These are phyloP conservation scores for Sebastes cheni DNA, from an alignment of 2,797 vertebrate species.

Conservation along the genomic window DNA sequence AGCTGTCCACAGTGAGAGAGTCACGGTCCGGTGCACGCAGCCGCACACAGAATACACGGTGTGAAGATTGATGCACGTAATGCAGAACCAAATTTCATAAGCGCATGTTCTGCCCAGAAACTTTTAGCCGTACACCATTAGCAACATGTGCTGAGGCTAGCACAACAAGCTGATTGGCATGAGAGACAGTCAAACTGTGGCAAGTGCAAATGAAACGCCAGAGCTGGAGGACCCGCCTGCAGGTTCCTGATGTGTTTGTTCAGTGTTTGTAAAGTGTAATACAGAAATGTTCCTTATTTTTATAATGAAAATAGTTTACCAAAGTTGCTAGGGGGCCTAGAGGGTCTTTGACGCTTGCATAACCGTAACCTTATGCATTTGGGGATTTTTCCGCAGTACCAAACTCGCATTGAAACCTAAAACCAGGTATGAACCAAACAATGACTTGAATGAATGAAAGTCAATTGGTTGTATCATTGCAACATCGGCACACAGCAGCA, in stretches of 20 bases:
- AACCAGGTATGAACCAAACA: neutral
- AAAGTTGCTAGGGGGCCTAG: neutral
- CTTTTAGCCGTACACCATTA: neutral
- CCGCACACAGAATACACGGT: neutral
- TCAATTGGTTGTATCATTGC: no score
- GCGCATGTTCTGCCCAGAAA: neutral
- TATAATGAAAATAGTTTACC: neutral
- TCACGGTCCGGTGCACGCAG: neutral
- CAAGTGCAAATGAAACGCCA: neutral
- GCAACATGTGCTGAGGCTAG: neutral
- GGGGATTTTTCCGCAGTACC: neutral
- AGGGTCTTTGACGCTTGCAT: no score
- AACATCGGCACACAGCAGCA: no score
- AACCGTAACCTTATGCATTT: neutral
- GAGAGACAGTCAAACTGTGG: neutral
- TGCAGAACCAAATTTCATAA: neutral
- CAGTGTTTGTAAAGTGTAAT: neutral
- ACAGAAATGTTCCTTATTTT: neutral
- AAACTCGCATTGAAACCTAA: rapidly evolving
- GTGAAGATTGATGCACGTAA: neutral
- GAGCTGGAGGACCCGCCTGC: neutral
- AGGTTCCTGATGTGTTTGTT: neutral
- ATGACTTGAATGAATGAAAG: neutral
- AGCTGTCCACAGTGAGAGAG: neutral
- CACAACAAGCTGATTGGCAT: no score